Percentiles rank a stretch among this genome's conserved stretches.
phyloP scores from a whole-genome alignment of 2,113 vertebrate species.

The Boulengeromyrus knoepffleri region DNA sequence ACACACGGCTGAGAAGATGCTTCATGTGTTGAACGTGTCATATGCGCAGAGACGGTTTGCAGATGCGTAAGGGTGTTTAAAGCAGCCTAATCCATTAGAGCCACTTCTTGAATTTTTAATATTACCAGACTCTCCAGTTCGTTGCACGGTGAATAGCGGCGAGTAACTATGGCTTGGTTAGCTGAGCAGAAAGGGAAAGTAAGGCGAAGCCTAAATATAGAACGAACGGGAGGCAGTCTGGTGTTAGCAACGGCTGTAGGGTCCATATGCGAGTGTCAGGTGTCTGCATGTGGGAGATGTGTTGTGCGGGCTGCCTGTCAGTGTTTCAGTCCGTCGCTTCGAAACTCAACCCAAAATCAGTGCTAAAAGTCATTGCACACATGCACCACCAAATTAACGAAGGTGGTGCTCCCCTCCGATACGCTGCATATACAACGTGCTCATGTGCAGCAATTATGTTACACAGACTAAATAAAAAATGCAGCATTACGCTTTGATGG shows the following conservation, averaged over 20 bases:
- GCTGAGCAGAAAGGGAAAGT: background rate
- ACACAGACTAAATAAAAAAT: background rate
- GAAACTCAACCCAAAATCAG: background rate
- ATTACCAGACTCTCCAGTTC: background rate
- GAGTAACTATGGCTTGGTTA: background rate
- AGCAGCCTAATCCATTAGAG: background rate
- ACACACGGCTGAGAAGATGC: background rate
- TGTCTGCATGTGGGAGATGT: background rate
- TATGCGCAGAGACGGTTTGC: background rate
- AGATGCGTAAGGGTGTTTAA: background rate
- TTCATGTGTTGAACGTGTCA: background rate
- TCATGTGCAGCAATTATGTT: background rate
- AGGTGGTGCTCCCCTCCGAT: background rate
- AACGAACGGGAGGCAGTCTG: background rate
- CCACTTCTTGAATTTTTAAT: background rate
- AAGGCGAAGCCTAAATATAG: background rate
- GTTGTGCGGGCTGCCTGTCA: background rate
- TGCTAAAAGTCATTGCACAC: background rate
- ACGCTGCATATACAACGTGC: background rate
- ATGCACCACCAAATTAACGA: background rate
- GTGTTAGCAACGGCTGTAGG: background rate
- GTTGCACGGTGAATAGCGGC: background rate
- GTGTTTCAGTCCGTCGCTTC: background rate
- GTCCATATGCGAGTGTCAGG: background rate
- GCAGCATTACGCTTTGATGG: background rate